phyloP scores from a whole-genome alignment of 2,797 vertebrate species.

The Sebastes itinus region DNA sequence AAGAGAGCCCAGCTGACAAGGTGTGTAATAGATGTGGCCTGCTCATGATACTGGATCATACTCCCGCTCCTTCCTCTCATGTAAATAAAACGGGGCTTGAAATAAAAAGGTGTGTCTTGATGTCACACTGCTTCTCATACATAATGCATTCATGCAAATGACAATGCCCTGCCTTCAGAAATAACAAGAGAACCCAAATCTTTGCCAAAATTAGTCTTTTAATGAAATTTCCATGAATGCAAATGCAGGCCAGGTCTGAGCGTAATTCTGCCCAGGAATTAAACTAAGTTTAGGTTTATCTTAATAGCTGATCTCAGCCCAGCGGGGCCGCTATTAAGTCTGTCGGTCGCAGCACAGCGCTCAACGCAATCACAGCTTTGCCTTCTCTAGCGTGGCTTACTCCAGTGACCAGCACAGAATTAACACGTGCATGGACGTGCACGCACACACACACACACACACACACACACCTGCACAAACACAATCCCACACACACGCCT shows the following conservation, averaged over 20 bases:
- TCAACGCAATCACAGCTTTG: conserved; percentile 84
- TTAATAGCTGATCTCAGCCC: conserved; percentile 87
- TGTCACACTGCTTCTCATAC: conserved; percentile 67
- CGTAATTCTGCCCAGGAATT: conserved; percentile 82
- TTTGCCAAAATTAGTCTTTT: conserved; percentile 84
- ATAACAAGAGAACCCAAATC: conserved; percentile 81
- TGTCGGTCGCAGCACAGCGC: conserved; percentile 73
- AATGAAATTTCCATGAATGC: conserved; percentile 86
- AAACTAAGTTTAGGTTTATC: conserved; percentile 84
- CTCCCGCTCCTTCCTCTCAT: conserved; percentile 21
- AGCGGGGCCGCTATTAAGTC: conserved; percentile 80
- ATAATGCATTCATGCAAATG: conserved; percentile 78
- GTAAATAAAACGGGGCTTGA: conserved; percentile 54
- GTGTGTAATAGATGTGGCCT: conserved; percentile 54
- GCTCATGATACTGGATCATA: conserved; percentile 61
- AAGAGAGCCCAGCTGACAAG: conserved; percentile 50
- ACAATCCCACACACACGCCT: conserved; percentile 60
- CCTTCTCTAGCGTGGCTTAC: conserved; percentile 82
- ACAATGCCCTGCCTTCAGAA: conserved; percentile 66
- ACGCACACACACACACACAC: conserved; percentile 27
- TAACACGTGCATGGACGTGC: conserved; percentile 67
- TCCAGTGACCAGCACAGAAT: conserved; percentile 82
- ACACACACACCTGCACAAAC: background rate
- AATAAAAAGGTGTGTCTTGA: conserved; percentile 67
- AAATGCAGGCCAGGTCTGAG: conserved; percentile 80